Base-by-base conservation (phyloP, 2,113 vertebrate species). In the Murina feae region DNA sequence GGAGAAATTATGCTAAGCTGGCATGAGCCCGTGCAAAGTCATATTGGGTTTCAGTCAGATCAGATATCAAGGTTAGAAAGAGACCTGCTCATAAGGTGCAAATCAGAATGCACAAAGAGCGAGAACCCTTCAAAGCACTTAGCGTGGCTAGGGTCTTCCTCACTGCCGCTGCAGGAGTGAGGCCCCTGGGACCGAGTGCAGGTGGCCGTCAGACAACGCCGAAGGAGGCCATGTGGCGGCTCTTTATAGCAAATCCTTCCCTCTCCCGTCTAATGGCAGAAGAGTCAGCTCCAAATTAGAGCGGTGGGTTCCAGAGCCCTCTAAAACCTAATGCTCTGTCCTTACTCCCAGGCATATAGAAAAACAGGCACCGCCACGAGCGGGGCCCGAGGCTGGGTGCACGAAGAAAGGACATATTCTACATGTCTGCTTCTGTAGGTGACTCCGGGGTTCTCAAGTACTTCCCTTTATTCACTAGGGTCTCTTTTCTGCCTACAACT, bases 171-270 rank as follows among this genome's bases (percentile, higher is more conserved):
- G 9, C 2, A 18, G 28, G 35, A 13, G 42, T 25, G 11, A 20
- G 53, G 58, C 37, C 8, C 23, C 42, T 2, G 25, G 23, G 72
- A 65, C 12, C 5, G 35, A n/a, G 58, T 21, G 35, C 23, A 39
- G 65, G 32, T 16, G 20, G 35, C 49, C 1, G 0, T 82, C n/a
- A 39, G 88, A 42, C 35, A 76, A 2, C 5, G 32, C 21, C 37
- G 35, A 28, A 47, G 44, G 3, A 12, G 5, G 37, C 25, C 14
- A 0, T 11, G 69, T 1, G 2, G 42, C 0, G 0, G 9, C 53
- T 85, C 21, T 0, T 53, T 39, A 53, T 47, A 91, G 14, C 11
- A 6, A 23, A 75, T 11, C 23, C 35, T 60, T 44, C 9, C 13
- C 28, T 30, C 58, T 71, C 17, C 39, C 9, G 23, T 58, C 35